These are phyloP conservation scores for Ornithorhynchus anatinus DNA, from an alignment of 2,113 vertebrate genomes.

Conservation along the genomic window DNA sequence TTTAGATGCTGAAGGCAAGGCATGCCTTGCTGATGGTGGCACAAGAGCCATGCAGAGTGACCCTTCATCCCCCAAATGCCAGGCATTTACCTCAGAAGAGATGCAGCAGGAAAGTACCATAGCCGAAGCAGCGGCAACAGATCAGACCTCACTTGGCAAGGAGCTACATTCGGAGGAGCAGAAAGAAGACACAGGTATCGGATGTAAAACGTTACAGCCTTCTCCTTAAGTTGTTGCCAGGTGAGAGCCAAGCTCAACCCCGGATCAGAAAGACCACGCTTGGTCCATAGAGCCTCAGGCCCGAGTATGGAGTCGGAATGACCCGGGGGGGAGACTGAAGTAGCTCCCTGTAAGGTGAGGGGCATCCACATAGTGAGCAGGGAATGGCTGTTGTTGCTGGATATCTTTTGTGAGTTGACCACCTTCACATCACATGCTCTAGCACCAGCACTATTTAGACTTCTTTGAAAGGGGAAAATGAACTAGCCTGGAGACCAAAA, in stretches of 20 bases:
- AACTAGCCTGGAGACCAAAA: too few relatives aligned
- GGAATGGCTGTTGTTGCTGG: too few relatives aligned
- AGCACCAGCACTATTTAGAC: too few relatives aligned
- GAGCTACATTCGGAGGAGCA: slow-evolving; percentile 52
- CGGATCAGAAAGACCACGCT: not conserved
- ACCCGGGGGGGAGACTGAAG: too few relatives aligned
- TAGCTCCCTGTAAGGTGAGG: too few relatives aligned
- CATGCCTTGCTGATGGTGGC: slow-evolving; percentile 42
- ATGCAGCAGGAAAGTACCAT: slow-evolving; percentile 45
- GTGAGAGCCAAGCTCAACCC: not conserved
- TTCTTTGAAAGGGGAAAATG: too few relatives aligned
- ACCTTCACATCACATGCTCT: too few relatives aligned
- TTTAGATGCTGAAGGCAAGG: slow-evolving; percentile 72
- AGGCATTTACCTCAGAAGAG: slow-evolving; percentile 53
- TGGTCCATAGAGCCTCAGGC: too few relatives aligned
- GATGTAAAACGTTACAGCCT: not conserved
- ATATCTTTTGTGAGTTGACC: too few relatives aligned
- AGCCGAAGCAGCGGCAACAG: not conserved
- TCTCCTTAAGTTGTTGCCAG: not conserved
- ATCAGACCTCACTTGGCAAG: slow-evolving; percentile 45
- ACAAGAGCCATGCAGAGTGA: slow-evolving; percentile 46
- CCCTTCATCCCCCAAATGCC: slow-evolving; percentile 50
- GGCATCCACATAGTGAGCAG: too few relatives aligned
- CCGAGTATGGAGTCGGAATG: too few relatives aligned
- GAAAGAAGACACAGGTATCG: slow-evolving; percentile 72